A percentile compares a stretch with the other conserved stretches of the same genome.
phyloP scores from a whole-genome alignment of 2,888 invertebrate genomes.

The Craniophora ligustri region DNA sequence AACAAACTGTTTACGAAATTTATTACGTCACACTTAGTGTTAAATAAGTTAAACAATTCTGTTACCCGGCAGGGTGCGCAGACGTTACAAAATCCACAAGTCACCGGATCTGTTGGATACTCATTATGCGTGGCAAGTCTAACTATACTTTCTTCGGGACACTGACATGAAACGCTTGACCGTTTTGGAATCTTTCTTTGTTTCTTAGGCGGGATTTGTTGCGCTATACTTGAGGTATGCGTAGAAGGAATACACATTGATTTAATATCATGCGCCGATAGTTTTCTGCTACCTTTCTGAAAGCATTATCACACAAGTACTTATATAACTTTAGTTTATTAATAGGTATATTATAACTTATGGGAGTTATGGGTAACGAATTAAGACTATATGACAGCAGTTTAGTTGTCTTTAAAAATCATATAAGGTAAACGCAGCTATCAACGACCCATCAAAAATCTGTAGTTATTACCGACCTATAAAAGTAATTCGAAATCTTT shows the following conservation, averaged over 20 bases:
- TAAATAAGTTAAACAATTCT: conserved; percentile 8
- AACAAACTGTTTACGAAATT: neutral
- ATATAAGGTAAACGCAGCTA: too few relatives aligned
- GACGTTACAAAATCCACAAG: conserved; percentile 4
- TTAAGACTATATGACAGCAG: too few relatives aligned
- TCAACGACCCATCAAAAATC: too few relatives aligned
- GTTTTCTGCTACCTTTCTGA: conserved; percentile 18
- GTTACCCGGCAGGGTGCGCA: conserved; percentile 18
- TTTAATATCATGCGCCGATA: neutral
- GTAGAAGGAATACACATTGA: neutral
- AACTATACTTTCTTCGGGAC: conserved; percentile 30
- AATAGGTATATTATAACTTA: too few relatives aligned
- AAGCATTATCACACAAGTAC: too few relatives aligned
- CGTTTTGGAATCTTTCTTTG: conserved; percentile 6
- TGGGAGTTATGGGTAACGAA: too few relatives aligned
- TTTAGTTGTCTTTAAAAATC: too few relatives aligned
- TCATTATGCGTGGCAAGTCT: conserved; percentile 13
- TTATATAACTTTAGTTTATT: too few relatives aligned
- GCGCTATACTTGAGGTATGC: too few relatives aligned
- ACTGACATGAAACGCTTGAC: conserved; percentile 41
- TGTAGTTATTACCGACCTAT: too few relatives aligned
- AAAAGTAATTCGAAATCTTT: too few relatives aligned
- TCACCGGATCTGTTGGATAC: conserved; percentile 2
- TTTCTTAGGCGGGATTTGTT: neutral
- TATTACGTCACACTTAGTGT: conserved; percentile 3